These are phyloP conservation scores for Syngnathus rostellatus DNA, from an alignment of 2,797 vertebrate genomes.

Conservation along the genomic window DNA sequence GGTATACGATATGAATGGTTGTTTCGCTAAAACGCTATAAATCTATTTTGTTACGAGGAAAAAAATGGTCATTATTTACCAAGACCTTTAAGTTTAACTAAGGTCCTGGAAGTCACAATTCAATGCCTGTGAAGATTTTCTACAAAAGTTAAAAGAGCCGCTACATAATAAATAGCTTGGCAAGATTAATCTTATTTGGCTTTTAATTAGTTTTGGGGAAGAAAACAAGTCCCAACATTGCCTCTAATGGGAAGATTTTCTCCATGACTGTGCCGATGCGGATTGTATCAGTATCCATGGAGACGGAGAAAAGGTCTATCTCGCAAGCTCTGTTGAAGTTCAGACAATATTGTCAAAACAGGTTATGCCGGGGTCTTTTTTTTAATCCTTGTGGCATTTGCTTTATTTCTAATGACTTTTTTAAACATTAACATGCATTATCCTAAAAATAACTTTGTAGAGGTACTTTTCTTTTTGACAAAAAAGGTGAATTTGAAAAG, in stretches of 20 bases:
- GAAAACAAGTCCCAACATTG: background rate
- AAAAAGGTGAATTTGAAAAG: too few species aligned
- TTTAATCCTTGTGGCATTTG: background rate
- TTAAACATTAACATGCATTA: too few species aligned
- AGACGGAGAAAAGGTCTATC: background rate
- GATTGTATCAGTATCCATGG: background rate
- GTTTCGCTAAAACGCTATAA: too few species aligned
- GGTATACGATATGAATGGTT: too few species aligned
- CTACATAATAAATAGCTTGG: background rate
- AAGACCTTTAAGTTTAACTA: too few species aligned
- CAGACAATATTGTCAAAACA: background rate
- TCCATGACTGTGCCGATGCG: background rate
- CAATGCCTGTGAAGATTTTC: background rate
- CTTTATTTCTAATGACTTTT: background rate
- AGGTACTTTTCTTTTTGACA: too few species aligned
- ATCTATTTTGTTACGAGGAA: too few species aligned
- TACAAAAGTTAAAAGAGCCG: background rate
- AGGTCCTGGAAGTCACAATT: too few species aligned
- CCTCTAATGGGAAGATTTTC: background rate
- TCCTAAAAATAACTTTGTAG: too few species aligned
- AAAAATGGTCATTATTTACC: too few species aligned
- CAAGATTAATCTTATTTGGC: background rate
- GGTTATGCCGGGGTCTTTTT: background rate
- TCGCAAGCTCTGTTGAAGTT: background rate
- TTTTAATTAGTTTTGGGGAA: background rate